Evolutionary conservation across 2,888 invertebrate species (phyloP), one percentile per base, ranked within the genome.

Genomic region (Anthophora plumipes): DNA sequence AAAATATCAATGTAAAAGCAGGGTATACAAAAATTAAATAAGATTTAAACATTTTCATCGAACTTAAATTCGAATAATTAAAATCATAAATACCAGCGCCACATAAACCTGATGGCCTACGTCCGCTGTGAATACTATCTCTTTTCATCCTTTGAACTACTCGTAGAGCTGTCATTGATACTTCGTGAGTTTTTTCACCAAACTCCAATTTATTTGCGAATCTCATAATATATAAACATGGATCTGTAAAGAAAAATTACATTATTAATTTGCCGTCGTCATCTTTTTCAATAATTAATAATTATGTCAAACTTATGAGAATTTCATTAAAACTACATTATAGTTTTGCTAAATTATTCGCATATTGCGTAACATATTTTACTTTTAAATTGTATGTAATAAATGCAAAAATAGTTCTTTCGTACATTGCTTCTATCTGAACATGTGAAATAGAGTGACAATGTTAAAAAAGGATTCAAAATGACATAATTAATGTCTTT

Each of bases 131-230:
- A 93, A 99, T 97, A 93, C 98, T 99, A 94, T 99, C 99, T 90
- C 98, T 95, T 94, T 99, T 99, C 99, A 99, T 99, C 89, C 99
- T 95, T 94, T 98, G 97, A 31, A 99, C 98, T 79, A 99, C 95
- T 73, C 99, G 95, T 75, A 98, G 94, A 0, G 99, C 99, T 2
- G 99, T 98, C 95, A 97, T 98, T 72, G 98, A 97, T 7, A 99
- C 99, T 92, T 98, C 98, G 90, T 99, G 98, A 14, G 98, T 97
- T 94, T 98, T 98, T 0, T 97, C 96, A 0, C 97, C 98, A 91
- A 99, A 97, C 92, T 99, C 97, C 72, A 99, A 94, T 91, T 97
- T 97, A 82, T 98, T 97, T 41, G 99, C 98, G 94, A 99, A 99
- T 72, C 99, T 96, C 91, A 98, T 95, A 71, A 99, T 98, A 93